Percentiles rank a stretch among this genome's conserved stretches.
These are phyloP conservation scores for Lycodopsis pacificus DNA, from an alignment of 2,797 vertebrate species.

Conservation along the genomic window DNA sequence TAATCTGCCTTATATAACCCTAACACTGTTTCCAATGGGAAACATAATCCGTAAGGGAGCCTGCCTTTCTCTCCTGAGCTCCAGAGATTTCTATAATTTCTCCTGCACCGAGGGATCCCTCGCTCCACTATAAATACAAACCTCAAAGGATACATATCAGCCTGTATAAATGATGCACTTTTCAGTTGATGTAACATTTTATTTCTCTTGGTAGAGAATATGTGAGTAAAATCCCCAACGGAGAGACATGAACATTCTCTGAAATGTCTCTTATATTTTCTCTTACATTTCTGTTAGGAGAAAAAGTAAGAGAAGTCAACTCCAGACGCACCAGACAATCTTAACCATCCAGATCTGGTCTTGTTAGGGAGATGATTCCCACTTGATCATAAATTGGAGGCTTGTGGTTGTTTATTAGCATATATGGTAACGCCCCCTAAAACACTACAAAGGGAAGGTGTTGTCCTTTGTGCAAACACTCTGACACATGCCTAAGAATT, in stretches of 20 bases:
- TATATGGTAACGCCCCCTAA: neutral
- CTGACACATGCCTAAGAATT: neutral
- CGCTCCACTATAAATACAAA: neutral
- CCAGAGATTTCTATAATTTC: conserved; percentile 41
- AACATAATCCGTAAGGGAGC: conserved; percentile 63
- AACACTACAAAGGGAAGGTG: neutral
- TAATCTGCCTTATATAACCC: conserved; percentile 76
- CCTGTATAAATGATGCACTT: neutral
- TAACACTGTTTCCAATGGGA: conserved; percentile 40
- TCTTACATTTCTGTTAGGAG: neutral
- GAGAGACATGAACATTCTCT: neutral
- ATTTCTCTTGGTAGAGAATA: neutral
- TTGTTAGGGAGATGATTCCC: neutral
- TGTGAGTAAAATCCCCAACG: neutral
- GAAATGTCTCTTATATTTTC: neutral
- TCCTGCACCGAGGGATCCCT: conserved; percentile 6
- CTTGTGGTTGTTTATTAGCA: neutral
- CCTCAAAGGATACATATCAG: neutral
- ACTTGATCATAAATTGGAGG: neutral
- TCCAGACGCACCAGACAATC: neutral
- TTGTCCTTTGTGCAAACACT: neutral
- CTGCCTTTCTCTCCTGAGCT: conserved; percentile 23
- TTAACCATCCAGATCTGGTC: neutral
- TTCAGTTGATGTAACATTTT: neutral
- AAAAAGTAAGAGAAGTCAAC: neutral